Evolutionary conservation across 37 sponge, comb jelly and placozoan genomes (phyloP).

Genomic region (Cladorhizidae sp.): DNA sequence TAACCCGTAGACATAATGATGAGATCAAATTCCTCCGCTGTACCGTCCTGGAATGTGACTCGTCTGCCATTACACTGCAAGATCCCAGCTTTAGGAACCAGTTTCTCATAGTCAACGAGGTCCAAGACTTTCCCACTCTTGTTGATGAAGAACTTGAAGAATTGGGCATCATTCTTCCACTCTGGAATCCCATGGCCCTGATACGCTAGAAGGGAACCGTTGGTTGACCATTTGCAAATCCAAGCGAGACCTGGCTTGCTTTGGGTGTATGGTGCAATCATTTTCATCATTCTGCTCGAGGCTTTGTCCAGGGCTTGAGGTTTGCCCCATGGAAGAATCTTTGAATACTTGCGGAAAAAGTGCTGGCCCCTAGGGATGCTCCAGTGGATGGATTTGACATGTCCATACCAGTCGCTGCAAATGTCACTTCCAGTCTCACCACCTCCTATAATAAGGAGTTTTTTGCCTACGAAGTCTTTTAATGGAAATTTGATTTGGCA

Average conservation of each 20-base stretch:
- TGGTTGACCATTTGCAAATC: slow-evolving; percentile 89
- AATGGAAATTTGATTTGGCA: slow-evolving; percentile 55
- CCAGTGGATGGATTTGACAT: slow-evolving; percentile 76
- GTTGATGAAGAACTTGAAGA: slow-evolving; percentile 71
- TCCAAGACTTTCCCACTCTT: slow-evolving; percentile 79
- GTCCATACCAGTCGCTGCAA: slow-evolving; percentile 72
- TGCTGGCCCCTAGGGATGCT: slow-evolving; percentile 88
- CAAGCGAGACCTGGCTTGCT: slow-evolving; percentile 81
- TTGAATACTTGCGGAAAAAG: slow-evolving; percentile 80
- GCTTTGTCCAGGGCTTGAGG: slow-evolving; percentile 85
- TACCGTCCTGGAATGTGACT: slow-evolving; percentile 69
- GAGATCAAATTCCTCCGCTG: slow-evolving; percentile 70
- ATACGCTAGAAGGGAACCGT: slow-evolving; percentile 81
- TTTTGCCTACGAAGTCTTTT: slow-evolving; percentile 44
- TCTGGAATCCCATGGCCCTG: slow-evolving; percentile 89
- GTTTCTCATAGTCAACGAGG: slow-evolving; percentile 69
- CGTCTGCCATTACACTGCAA: slow-evolving; percentile 45
- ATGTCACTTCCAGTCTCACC: slow-evolving; percentile 94
- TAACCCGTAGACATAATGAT: slow-evolving; percentile 83
- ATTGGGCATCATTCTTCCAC: slow-evolving; percentile 72
- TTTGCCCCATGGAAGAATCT: slow-evolving; percentile 72
- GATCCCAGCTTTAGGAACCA: slow-evolving; percentile 76
- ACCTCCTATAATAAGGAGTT: slow-evolving; percentile 85
- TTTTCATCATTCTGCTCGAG: slow-evolving; percentile 65
- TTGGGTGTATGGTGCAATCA: slow-evolving; percentile 61